These are phyloP conservation scores for Corythornis vintsioides DNA, from an alignment of 2,113 vertebrate species.

Conservation along the genomic window DNA sequence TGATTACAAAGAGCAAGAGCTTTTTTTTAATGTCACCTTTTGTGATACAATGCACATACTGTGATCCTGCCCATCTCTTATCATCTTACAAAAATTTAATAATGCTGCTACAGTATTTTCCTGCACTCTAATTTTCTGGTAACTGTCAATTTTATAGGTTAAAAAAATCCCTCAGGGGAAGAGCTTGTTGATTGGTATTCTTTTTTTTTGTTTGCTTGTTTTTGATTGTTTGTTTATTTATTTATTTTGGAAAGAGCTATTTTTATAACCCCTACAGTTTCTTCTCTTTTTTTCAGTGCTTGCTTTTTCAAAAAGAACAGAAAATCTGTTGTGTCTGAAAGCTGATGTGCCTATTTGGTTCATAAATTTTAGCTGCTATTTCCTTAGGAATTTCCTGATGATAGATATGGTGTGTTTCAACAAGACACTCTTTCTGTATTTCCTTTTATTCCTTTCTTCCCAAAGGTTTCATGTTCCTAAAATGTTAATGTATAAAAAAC, in stretches of 20 bases:
- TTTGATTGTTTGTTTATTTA: background rate
- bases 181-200: background rate
- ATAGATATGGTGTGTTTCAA: background rate
- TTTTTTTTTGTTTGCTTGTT: background rate
- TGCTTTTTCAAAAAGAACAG: slow-evolving; percentile 39
- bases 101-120: background rate
- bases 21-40: background rate
- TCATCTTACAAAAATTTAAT: background rate
- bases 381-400: slow-evolving; percentile 24
- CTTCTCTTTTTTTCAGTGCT: background rate
- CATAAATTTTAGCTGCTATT: background rate
- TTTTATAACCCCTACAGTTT: background rate
- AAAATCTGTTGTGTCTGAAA: background rate
- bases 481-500: background rate
- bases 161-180: background rate
- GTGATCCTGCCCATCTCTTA: background rate
- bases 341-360: background rate
- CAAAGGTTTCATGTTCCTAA: background rate
- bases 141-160: slow-evolving; percentile 7
- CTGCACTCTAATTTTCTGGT: slow-evolving; percentile 12
- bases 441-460: background rate
- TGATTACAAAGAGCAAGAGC: background rate
- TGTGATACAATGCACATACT: background rate
- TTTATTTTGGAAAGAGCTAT: background rate
- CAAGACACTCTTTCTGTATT: background rate